Evolutionary conservation across 35 echinoderm and acorn worm genomes (phyloP).

Genomic region (Chiridota heheva): DNA sequence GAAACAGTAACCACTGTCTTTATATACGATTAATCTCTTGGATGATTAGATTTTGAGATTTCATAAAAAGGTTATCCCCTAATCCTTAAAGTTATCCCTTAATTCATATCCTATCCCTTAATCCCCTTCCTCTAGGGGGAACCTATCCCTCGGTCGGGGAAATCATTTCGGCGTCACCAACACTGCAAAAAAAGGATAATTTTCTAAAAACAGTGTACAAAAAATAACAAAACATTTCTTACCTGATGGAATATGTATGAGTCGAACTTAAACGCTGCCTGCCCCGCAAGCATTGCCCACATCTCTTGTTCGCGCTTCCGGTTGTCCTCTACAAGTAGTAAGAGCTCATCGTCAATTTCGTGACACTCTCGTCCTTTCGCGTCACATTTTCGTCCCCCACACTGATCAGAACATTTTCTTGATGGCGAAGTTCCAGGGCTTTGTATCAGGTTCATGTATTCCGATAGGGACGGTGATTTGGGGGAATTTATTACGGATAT

Average conservation of each 20-base stretch:
- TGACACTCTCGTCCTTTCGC: not conserved
- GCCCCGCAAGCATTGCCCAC: constrained; percentile 99
- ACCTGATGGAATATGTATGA: constrained; percentile 86
- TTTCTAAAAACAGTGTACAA: too few species aligned
- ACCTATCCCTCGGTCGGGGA: too few species aligned
- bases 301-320: constrained; percentile 79
- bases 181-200: too few species aligned
- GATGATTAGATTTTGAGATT: too few species aligned
- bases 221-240: too few species aligned
- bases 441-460: constrained; percentile 38
- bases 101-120: too few species aligned
- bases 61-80: too few species aligned
- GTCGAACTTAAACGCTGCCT: constrained; percentile 86
- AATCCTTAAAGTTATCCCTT: too few species aligned
- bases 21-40: too few species aligned
- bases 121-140: too few species aligned
- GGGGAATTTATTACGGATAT: constrained; percentile 2
- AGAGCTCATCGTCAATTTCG: not conserved
- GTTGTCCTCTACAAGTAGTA: constrained; percentile 62
- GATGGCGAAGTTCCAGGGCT: not conserved
- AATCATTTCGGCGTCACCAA: too few species aligned
- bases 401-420: not conserved
- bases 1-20: too few species aligned
- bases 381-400: not conserved
- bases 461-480: constrained; percentile 23